Base-by-base conservation (phyloP, 2,797 vertebrate species). In the Spinus pinus region DNA sequence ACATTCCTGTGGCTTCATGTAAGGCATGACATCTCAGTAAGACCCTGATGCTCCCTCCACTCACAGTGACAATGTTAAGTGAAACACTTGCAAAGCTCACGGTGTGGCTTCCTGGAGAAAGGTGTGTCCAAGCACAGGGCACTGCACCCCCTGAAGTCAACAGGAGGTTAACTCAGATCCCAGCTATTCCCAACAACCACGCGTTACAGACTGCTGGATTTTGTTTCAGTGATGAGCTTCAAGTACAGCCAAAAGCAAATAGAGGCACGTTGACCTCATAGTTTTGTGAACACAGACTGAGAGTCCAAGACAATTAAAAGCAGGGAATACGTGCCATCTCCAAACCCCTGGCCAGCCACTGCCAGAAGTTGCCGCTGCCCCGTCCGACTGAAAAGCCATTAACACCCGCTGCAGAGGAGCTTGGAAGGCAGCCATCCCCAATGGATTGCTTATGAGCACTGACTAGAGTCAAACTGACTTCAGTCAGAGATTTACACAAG, bases 211-310 rank as follows among this genome's bases (percentile, higher is more conserved):
- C 69, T 66, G 64, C 1, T 95, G 85, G 83, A 75, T 94, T 96
- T 91, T 39, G 61, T 83, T 93, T 87, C 94, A 85, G 85, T 47
- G 91, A 96, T 95, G 93, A 95, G 93, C 91, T 77, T 80, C 91
- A 83, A 94, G 86, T 78, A 90, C 90, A 86, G 85, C 93, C 95
- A 96, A 93, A 80, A 93, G 94, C 7, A 7, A 92, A 94, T 2
- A 92, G 81, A 96, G 88, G 88, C 95, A 97, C 50, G 69, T 89
- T 96, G 96, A 97, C 94, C 96, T 97, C 95, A 90, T 92, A 85
- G 80, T 28, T 84, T 2, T 81, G 84, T 56, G 85, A 96, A 90
- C n/a, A 58, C 88, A 69, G 81, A 79, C 1, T 6, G 82, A 71
- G 69, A 11, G 3, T 91, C 89, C 90, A 94, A 97, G 93, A 96